These are phyloP conservation scores for Habropoda laboriosa DNA, from an alignment of 1,140 invertebrate species.

Conservation along the genomic window DNA sequence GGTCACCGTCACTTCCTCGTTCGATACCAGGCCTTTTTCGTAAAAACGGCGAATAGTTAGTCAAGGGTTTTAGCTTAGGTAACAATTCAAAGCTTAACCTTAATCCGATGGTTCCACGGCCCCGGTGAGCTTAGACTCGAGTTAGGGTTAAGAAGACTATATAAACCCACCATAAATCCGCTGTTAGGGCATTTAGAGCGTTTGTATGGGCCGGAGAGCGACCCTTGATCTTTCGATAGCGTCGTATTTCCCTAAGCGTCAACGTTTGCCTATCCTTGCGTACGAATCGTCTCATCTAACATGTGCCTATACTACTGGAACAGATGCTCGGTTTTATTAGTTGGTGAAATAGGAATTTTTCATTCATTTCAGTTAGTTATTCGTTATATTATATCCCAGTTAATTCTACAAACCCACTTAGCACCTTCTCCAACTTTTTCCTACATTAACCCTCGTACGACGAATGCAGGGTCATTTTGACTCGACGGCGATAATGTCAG, in stretches of 20 bases:
- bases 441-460: no score
- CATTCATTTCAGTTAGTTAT: no score
- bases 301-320: not conserved
- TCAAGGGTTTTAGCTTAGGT: conserved; percentile 30
- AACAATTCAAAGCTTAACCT: conserved; percentile 45
- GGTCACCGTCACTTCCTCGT: not conserved
- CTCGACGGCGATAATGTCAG: no score
- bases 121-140: conserved; percentile 39
- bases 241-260: not conserved
- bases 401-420: no score
- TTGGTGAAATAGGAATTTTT: no score
- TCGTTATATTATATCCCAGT: no score
- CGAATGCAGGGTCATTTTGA: no score
- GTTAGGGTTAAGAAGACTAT: conserved; percentile 52
- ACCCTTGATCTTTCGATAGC: not conserved
- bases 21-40: conserved; percentile 4
- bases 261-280: no score
- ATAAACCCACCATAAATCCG: conserved; percentile 52
- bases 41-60: conserved; percentile 17
- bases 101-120: conserved; percentile 29
- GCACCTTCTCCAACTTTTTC: no score
- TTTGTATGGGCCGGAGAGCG: not conserved
- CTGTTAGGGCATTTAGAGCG: conserved; percentile 38
- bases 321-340: no score
- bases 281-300: not conserved